A percentile compares a stretch with the other conserved stretches of the same genome.
These are phyloP conservation scores for Hydrozoanthus tunicans DNA, from an alignment of 64 coral and sea anemone genomes.

Conservation along the genomic window DNA sequence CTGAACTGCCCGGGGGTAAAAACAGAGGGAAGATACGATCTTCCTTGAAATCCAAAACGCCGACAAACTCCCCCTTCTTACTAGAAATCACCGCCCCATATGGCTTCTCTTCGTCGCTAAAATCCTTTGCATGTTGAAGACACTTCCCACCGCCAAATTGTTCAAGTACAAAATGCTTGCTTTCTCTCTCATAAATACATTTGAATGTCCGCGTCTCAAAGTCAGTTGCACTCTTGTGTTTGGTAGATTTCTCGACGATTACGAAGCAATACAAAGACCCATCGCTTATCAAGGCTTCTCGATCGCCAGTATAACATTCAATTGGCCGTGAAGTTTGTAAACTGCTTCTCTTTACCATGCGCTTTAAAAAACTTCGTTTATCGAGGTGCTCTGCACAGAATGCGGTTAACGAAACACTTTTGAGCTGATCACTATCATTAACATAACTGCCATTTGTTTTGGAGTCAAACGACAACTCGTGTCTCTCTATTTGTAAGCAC, in stretches of 20 bases:
- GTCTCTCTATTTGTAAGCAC: conserved; percentile 56
- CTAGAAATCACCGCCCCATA: conserved; percentile 36
- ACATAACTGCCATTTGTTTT: conserved; percentile 34
- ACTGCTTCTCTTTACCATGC: conserved; percentile 88
- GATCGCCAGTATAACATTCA: conserved; percentile 34
- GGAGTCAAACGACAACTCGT: conserved; percentile 13
- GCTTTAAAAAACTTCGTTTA: conserved; percentile 90
- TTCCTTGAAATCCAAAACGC: conserved; percentile 51
- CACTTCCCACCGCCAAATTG: conserved; percentile 38
- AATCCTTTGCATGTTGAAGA: conserved; percentile 33
- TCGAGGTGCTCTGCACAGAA: conserved; percentile 78
- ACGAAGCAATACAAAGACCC: conserved; percentile 30
- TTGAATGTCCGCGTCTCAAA: conserved; percentile 43
- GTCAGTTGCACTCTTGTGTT: conserved; percentile 6
- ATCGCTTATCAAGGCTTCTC: conserved; percentile 7
- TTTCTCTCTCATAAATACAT: conserved; percentile 21
- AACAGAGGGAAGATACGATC: conserved; percentile 37
- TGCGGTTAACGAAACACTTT: conserved; percentile 49
- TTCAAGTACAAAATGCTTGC: conserved; percentile 5
- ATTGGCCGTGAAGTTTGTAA: conserved; percentile 83
- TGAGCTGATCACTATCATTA: not conserved
- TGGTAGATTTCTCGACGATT: conserved; percentile 15
- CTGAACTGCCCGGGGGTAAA: conserved; percentile 6
- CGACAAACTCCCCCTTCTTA: conserved; percentile 49
- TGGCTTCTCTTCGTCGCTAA: conserved; percentile 35